phyloP scores from a whole-genome alignment of 2,113 vertebrate species.

The Sardina pilchardus region DNA sequence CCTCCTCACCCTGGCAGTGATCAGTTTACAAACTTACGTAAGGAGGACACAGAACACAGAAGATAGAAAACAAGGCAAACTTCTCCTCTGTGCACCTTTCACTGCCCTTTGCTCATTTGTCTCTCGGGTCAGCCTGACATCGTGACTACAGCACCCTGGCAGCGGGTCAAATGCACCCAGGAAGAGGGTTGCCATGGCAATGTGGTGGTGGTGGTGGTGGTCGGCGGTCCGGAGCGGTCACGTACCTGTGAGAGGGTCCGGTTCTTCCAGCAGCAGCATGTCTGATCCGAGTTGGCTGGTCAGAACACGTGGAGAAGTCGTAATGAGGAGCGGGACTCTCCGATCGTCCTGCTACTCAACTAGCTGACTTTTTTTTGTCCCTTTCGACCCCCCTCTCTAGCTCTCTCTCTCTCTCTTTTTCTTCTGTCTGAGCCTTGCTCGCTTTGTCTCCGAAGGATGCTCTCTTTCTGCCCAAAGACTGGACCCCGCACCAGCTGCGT shows the following conservation, averaged over 20 bases:
- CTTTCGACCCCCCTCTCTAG: background rate
- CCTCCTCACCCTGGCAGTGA: background rate
- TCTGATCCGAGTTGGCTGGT: background rate
- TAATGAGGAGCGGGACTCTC: background rate
- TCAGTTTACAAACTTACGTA: background rate
- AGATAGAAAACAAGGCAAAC: background rate
- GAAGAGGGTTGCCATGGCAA: background rate
- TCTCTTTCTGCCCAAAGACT: background rate
- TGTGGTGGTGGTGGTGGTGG: background rate
- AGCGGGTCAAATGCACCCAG: background rate
- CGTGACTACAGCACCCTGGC: background rate
- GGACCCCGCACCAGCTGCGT: background rate
- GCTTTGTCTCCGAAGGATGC: background rate
- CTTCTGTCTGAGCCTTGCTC: background rate
- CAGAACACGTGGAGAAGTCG: background rate
- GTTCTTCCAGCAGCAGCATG: constrained; percentile 41
- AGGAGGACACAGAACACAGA: no score
- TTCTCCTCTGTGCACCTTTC: background rate
- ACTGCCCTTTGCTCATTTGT: background rate
- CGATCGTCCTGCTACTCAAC: background rate
- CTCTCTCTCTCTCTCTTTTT: background rate
- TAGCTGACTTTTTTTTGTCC: background rate
- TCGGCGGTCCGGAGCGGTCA: background rate
- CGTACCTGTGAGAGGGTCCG: constrained; percentile 39
- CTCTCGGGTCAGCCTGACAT: background rate